Evolutionary conservation across 2,797 vertebrate species (phyloP), one percentile per base, ranked within the genome.

Genomic region (Xenentodon cancila): DNA sequence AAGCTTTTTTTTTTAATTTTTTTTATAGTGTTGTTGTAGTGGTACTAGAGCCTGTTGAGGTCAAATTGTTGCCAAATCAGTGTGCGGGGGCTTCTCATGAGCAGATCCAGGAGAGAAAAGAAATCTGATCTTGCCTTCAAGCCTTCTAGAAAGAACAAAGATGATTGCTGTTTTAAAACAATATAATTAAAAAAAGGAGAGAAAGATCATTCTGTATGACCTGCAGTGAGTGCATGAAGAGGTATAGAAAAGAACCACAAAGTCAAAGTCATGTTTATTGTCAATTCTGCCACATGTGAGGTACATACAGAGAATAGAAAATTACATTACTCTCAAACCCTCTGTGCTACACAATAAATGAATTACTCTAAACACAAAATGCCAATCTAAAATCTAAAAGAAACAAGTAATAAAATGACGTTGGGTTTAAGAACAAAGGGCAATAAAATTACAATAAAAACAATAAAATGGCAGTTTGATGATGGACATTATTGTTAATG

Each of bases 91-190:
- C 25, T 59, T 40, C 42, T 60, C n/a, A 7, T 42, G 25, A 59
- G 7, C 9, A 27, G 62, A 53, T 58, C 30, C 47, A 48, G 60
- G 43, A 42, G 5, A 63, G 11, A 56, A 34, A 9, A 21, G 34
- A 34, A 1, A n/a, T 25, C 17, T 56, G 34, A 12, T 76, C 59
- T 13, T 37, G 9, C 34, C 34, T 37, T 12, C 9, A 37, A 37
- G 11, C 9, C 18, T 49, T 34, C 30, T 40, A 37, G 5, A 37
- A 5, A 2, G 16, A 32, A 21, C 3, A 18, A 11, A 9, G 7
- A 17, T 16, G 54, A 47, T 59, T 49, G 57, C 43, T 32, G 18
- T 60, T 68, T 72, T 13, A 46, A 32, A 46, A 30, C 11, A 45
- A 5, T 22, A n/a, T 49, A n/a, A 30, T 47, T 2, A 61, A 45